Evolutionary conservation across 1,140 invertebrate genomes (phyloP).

Genomic region (Drosophila tsacasi): DNA sequence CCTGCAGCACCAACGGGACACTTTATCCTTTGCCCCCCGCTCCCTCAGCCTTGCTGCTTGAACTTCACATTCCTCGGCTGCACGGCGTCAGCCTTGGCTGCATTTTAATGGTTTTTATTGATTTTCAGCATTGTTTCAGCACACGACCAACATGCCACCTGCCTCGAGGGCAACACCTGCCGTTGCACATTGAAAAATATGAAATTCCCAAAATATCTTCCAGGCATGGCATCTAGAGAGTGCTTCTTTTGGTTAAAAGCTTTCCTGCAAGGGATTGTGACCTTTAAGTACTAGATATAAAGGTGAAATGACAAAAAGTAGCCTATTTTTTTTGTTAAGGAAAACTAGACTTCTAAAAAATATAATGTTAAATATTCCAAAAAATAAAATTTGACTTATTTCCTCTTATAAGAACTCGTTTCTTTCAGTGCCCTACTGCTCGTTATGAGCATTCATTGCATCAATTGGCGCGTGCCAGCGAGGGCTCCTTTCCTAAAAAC

Average conservation of each 20-base stretch:
- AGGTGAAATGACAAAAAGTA: background rate
- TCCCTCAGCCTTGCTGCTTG: slow-evolving; percentile 66
- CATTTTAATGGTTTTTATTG: slow-evolving; percentile 82
- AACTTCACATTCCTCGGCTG: slow-evolving; percentile 71
- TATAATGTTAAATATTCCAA: background rate
- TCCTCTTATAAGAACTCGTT: background rate
- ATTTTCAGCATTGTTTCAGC: slow-evolving; percentile 66
- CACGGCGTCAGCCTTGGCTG: slow-evolving; percentile 55
- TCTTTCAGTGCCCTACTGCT: slow-evolving; percentile 20
- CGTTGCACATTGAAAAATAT: slow-evolving; percentile 21
- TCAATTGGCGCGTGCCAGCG: slow-evolving; percentile 69
- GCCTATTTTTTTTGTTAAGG: background rate
- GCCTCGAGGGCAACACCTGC: slow-evolving; percentile 16
- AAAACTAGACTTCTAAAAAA: background rate
- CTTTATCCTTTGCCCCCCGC: slow-evolving; percentile 1
- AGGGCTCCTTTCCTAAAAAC: slow-evolving; percentile 34
- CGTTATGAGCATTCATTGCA: slow-evolving; percentile 73
- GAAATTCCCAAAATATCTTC: background rate
- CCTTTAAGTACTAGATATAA: background rate
- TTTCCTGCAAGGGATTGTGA: too few relatives aligned
- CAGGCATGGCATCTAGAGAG: background rate
- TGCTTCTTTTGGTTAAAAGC: background rate
- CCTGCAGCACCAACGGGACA: slow-evolving; percentile 20
- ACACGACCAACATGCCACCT: slow-evolving; percentile 20
- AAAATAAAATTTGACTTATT: background rate